phyloP scores from a whole-genome alignment of 2,113 vertebrate genomes.

The Eptesicus fuscus region DNA sequence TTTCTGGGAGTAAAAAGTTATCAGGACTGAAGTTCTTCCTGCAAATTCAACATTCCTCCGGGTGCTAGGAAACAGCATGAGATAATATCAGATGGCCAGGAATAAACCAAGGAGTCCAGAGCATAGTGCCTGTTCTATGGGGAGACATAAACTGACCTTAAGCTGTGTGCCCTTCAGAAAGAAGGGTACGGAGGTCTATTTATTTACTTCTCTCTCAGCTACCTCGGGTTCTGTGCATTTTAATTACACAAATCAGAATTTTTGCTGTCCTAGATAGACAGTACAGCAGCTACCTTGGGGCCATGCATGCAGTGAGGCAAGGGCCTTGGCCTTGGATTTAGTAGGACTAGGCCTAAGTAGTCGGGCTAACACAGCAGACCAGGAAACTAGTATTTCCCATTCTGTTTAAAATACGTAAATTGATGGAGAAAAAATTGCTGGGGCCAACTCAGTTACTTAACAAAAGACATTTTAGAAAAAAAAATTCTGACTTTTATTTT shows the following conservation, averaged over 20 bases:
- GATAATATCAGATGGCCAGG: not conserved
- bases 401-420: constrained; percentile 32
- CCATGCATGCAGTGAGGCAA: not conserved
- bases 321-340: not conserved
- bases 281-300: not conserved
- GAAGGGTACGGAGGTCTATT: not conserved
- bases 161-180: not conserved
- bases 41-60: not conserved
- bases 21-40: not conserved
- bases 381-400: constrained; percentile 15
- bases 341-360: not conserved
- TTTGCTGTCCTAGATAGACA: not conserved
- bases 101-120: not conserved
- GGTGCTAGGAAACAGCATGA: not conserved
- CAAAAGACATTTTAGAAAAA: constrained; percentile 41
- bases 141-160: not conserved
- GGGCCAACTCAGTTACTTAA: not conserved
- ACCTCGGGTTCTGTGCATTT: not conserved
- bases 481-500: not conserved
- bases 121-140: not conserved
- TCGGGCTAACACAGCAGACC: not conserved
- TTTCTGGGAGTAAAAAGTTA: not conserved
- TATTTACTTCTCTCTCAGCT: not conserved
- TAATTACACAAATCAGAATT: not conserved
- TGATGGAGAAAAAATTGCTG: not conserved